Percentiles rank a stretch among this genome's conserved stretches.
These are phyloP conservation scores for Enteromius viviparus DNA, from an alignment of 2,797 vertebrate genomes.

Conservation along the genomic window DNA sequence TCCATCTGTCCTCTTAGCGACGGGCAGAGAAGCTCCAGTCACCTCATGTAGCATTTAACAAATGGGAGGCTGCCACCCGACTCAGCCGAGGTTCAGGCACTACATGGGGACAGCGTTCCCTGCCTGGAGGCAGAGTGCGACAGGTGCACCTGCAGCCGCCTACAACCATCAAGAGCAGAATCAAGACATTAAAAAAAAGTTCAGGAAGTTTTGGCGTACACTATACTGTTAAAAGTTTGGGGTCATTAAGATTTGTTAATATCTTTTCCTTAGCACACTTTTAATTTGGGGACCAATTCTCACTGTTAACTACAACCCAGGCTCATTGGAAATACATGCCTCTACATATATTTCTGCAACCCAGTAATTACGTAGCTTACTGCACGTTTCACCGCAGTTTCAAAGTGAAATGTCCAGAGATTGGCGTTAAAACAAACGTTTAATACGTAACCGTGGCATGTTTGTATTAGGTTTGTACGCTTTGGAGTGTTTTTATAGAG, in stretches of 20 bases:
- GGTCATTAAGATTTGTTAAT: background rate
- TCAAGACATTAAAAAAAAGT: background rate
- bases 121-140: conserved; percentile 60
- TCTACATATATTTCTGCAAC: no score
- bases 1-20: conserved; percentile 81
- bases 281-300: background rate
- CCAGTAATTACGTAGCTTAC: no score
- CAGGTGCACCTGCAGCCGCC: background rate
- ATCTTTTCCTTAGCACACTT: background rate
- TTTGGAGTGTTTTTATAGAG: no score
- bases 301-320: background rate
- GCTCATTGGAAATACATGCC: no score
- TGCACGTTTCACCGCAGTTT: no score
- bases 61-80: conserved; percentile 63
- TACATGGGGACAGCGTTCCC: conserved; percentile 72
- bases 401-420: no score
- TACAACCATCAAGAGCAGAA: background rate
- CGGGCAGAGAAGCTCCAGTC: conserved; percentile 78
- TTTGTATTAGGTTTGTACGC: no score
- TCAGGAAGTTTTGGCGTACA: background rate
- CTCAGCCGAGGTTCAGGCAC: conserved; percentile 66
- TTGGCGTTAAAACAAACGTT: no score
- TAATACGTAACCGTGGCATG: no score
- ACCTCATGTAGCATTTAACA: conserved; percentile 75
- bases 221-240: background rate